These are phyloP conservation scores for Antigone vipio DNA, from an alignment of 2,113 vertebrate species.

Conservation along the genomic window DNA sequence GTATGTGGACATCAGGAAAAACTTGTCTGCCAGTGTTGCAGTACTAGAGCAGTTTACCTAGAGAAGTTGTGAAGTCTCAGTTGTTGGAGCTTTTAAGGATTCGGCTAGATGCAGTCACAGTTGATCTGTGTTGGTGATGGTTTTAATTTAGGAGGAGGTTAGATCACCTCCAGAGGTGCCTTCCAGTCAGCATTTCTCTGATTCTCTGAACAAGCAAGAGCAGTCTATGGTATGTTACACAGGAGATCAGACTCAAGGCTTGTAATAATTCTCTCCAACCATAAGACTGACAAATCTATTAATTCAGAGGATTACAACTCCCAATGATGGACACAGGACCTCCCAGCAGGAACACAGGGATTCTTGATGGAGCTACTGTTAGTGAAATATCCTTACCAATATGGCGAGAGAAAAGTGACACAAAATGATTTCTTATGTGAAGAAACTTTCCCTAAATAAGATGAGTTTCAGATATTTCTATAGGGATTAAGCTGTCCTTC, in stretches of 20 bases:
- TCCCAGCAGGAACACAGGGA: not conserved
- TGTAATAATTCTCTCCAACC: not conserved
- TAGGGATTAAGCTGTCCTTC: not conserved
- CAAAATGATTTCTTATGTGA: not conserved
- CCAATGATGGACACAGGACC: not conserved
- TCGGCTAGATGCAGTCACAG: not conserved
- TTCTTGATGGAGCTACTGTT: not conserved
- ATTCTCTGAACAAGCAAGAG: not conserved
- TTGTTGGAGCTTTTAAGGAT: not conserved
- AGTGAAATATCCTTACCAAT: not conserved
- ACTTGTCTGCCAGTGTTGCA: not conserved
- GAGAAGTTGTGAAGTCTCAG: not conserved
- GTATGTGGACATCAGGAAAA: not conserved
- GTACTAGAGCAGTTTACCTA: not conserved
- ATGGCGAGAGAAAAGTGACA: not conserved
- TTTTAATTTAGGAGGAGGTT: not conserved
- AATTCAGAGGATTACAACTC: not conserved
- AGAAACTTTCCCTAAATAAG: not conserved
- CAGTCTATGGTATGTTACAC: not conserved
- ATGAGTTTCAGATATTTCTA: not conserved
- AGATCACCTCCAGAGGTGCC: not conserved
- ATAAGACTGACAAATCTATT: not conserved
- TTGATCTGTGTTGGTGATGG: fast-evolving
- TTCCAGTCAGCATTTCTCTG: not conserved
- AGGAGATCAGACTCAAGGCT: not conserved